Evolutionary conservation across 2,797 vertebrate species (phyloP).

Genomic region (Steatocranus sp.): DNA sequence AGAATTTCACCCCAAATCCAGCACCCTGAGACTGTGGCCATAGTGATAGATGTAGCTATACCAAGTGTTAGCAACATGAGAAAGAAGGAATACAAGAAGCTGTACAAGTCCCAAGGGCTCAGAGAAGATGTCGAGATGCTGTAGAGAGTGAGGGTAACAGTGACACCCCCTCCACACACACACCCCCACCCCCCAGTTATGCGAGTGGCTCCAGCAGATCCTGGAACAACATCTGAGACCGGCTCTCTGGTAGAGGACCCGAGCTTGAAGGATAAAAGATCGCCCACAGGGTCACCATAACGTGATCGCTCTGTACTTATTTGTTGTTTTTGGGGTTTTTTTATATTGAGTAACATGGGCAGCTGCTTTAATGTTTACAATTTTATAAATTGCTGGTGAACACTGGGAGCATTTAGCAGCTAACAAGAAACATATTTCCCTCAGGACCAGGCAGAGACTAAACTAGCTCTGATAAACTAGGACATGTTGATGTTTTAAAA

Average conservation of each 20-base stretch:
- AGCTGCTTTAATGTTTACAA: not conserved
- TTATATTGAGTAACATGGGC: not conserved
- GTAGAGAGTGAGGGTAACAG: not conserved
- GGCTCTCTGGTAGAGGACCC: not conserved
- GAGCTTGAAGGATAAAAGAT: not conserved
- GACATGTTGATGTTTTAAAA: not conserved
- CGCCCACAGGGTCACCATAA: not conserved
- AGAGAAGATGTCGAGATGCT: rapidly evolving
- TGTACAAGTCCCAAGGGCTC: not conserved
- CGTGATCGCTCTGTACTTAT: not conserved
- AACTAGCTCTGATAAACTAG: not conserved
- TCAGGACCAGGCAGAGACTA: not conserved
- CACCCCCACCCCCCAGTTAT: too few species aligned
- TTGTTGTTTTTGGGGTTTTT: not conserved
- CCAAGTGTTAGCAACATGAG: not conserved
- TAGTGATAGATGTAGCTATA: not conserved
- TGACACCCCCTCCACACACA: too few species aligned
- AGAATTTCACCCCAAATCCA: not conserved
- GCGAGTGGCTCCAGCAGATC: not conserved
- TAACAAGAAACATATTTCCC: not conserved
- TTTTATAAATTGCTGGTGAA: not conserved
- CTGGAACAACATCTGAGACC: not conserved
- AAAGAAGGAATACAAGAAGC: not conserved
- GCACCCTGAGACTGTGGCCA: not conserved
- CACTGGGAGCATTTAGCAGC: not conserved